These are phyloP conservation scores for Tetranychus urticae DNA, from an alignment of 1,140 invertebrate genomes.

Conservation along the genomic window DNA sequence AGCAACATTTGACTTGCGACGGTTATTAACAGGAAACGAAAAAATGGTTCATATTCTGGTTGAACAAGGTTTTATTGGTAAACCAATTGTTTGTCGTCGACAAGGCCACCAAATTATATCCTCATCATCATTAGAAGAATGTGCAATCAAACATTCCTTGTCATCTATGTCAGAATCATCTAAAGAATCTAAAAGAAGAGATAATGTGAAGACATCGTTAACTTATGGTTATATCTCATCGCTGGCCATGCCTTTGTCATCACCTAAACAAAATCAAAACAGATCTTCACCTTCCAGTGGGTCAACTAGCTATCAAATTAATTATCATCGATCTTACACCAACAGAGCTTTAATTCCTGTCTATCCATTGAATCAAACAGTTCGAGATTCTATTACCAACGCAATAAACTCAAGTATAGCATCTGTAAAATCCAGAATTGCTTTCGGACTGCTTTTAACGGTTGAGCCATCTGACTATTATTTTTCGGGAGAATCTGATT, in stretches of 20 bases:
- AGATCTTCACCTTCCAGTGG: background rate
- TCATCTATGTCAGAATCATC: too few species aligned
- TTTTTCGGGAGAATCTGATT: background rate
- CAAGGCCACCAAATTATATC: background rate
- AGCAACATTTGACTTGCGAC: constrained; percentile 10
- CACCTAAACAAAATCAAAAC: background rate
- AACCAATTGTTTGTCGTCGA: background rate
- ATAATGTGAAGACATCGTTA: background rate
- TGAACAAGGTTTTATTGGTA: background rate
- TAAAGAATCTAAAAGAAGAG: too few species aligned
- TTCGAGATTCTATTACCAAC: constrained; percentile 4
- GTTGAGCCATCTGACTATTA: background rate
- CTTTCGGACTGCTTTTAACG: constrained; percentile 1
- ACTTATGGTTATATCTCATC: background rate
- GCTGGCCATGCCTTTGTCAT: background rate
- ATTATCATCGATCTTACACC: background rate
- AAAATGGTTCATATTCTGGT: constrained; percentile 5
- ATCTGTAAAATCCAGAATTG: background rate
- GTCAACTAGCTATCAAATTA: background rate
- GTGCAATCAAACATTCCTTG: too few species aligned
- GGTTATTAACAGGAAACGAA: constrained; percentile 4
- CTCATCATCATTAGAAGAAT: background rate
- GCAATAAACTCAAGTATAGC: constrained; percentile 2
- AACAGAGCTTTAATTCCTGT: constrained; percentile 8
- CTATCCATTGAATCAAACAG: background rate